Percentiles rank a stretch among this genome's conserved stretches.
These are phyloP conservation scores for Asobara japonica DNA, from an alignment of 1,140 invertebrate genomes.

Conservation along the genomic window DNA sequence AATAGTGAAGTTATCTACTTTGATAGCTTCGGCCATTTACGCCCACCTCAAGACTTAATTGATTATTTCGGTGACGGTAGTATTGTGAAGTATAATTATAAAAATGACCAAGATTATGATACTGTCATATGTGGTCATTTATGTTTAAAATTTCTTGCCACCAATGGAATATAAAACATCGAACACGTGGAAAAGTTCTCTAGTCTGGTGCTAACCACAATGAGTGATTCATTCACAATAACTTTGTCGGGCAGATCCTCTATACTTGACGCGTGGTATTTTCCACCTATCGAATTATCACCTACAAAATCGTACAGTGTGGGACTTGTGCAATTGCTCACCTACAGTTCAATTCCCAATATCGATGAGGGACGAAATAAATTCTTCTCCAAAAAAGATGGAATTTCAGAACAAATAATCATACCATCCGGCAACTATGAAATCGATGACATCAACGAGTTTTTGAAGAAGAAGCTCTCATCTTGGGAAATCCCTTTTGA, in stretches of 20 bases:
- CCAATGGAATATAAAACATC: no score
- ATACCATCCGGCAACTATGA: slow-evolving; percentile 12
- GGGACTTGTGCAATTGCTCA: slow-evolving; percentile 23
- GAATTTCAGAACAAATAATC: neutral
- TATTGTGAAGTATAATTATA: neutral
- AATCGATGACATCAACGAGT: slow-evolving; percentile 5
- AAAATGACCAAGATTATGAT: slow-evolving; percentile 18
- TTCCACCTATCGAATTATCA: slow-evolving; percentile 25
- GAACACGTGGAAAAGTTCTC: neutral
- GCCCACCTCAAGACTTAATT: neutral
- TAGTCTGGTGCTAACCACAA: neutral
- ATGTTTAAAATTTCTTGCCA: slow-evolving; percentile 22
- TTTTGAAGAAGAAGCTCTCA: neutral
- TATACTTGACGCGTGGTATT: slow-evolving; percentile 1
- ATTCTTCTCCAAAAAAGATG: slow-evolving; percentile 45
- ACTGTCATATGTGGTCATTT: slow-evolving; percentile 28
- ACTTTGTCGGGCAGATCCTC: slow-evolving; percentile 16
- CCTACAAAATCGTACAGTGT: slow-evolving; percentile 14
- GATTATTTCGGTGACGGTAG: slow-evolving; percentile 9
- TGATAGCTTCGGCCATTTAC: neutral
- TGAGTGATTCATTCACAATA: slow-evolving; percentile 9
- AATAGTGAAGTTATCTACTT: slow-evolving; percentile 29
- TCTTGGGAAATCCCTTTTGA: neutral
- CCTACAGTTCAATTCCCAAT: slow-evolving; percentile 47
- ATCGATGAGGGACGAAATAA: slow-evolving; percentile 48